phyloP scores from a whole-genome alignment of 2,888 invertebrate species.

The Chymomyza fuscimana region DNA sequence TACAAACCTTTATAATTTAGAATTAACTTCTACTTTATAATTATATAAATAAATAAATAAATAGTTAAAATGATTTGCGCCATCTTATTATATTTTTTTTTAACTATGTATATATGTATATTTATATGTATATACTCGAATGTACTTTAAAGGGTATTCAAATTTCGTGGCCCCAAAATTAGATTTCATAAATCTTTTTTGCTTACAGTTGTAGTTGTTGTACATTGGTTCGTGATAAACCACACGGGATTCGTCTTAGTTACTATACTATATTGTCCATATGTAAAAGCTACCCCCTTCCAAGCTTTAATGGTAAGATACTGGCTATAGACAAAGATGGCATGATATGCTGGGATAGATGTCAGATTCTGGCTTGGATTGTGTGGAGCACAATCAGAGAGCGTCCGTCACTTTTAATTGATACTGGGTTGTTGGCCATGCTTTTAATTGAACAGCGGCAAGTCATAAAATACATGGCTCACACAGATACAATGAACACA shows the following conservation, averaged over 20 bases:
- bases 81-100: too few relatives aligned
- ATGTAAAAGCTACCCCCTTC: too few relatives aligned
- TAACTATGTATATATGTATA: too few relatives aligned
- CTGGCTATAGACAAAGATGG: not conserved
- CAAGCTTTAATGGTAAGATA: too few relatives aligned
- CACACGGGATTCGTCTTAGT: not conserved
- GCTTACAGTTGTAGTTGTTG: not conserved
- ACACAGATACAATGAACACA: conserved; percentile 23
- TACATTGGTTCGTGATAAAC: not conserved
- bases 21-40: too few relatives aligned
- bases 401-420: conserved; percentile 57
- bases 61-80: too few relatives aligned
- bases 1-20: too few relatives aligned
- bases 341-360: not conserved
- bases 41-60: too few relatives aligned
- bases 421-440: conserved; percentile 52
- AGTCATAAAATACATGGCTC: conserved; percentile 43
- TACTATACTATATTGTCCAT: not conserved
- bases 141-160: too few relatives aligned
- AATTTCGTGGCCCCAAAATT: too few relatives aligned
- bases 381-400: conserved; percentile 10
- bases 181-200: too few relatives aligned
- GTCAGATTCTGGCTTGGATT: not conserved
- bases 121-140: too few relatives aligned
- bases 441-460: conserved; percentile 67